Conservation (phyloP, 2,113 vertebrate species). For the Tragelaphus strepsiceros region DNA sequence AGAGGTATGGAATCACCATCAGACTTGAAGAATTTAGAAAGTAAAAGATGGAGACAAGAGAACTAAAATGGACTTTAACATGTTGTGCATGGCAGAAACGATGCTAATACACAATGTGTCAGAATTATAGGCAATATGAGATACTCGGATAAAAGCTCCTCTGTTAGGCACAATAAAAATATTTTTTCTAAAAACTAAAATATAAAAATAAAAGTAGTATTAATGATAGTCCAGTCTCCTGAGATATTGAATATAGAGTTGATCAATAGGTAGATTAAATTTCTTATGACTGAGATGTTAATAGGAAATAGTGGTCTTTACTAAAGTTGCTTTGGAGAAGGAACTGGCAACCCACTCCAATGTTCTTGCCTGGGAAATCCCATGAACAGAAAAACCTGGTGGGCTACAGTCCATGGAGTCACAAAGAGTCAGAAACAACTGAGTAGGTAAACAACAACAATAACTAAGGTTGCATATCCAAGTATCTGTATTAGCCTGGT, state of each 20-base stretch:
- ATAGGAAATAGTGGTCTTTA: background rate
- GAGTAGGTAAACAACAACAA: background rate
- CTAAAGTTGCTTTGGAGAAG: background rate
- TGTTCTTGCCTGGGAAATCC: background rate
- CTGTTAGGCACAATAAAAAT: background rate
- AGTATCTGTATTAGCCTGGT: background rate
- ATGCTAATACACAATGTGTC: background rate
- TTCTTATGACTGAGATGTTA: background rate
- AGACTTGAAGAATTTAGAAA: background rate
- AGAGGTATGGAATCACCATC: background rate
- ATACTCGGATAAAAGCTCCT: background rate
- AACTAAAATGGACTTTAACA: background rate
- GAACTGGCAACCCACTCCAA: background rate
- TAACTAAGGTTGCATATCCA: background rate
- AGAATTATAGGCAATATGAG: background rate
- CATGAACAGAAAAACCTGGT: background rate
- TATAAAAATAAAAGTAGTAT: background rate
- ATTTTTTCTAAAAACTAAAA: background rate
- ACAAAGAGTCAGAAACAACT: background rate
- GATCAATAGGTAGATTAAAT: background rate
- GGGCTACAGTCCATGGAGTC: background rate
- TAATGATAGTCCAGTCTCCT: background rate
- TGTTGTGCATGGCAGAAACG: background rate
- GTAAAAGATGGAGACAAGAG: background rate
- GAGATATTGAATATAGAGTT: background rate